Percentiles rank a stretch among this genome's conserved stretches.
Conservation (phyloP, 2,113 vertebrate genomes). For the Nicator chloris region DNA sequence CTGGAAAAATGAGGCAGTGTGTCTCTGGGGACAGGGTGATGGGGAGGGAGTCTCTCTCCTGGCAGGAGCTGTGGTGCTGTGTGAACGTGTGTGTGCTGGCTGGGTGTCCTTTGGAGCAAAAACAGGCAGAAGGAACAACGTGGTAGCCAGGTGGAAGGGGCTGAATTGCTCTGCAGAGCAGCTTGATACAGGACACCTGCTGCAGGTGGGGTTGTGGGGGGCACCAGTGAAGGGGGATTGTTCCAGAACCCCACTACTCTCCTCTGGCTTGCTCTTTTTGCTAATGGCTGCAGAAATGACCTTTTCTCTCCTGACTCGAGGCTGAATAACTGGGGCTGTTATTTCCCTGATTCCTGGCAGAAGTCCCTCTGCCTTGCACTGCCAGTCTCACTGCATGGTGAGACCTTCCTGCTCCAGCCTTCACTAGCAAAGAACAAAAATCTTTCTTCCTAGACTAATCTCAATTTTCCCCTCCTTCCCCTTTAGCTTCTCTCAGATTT, state of each 20-base stretch:
- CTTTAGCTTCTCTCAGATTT: neutral
- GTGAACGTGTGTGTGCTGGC: neutral
- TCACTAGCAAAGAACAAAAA: neutral
- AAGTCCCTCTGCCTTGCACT: neutral
- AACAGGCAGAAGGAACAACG: neutral
- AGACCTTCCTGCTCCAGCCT: neutral
- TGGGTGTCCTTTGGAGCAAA: neutral
- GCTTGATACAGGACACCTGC: neutral
- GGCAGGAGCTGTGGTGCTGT: neutral
- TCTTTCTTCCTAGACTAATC: neutral
- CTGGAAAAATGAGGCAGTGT: accelerated
- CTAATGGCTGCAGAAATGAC: neutral
- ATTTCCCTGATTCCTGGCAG: neutral
- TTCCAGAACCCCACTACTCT: neutral
- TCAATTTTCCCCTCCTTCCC: neutral
- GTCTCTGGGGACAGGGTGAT: neutral
- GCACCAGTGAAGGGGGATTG: neutral
- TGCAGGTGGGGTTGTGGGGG: neutral
- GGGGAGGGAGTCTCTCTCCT: neutral
- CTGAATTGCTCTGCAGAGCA: neutral
- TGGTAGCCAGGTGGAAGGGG: neutral
- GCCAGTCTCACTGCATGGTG: neutral
- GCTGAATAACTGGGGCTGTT: neutral
- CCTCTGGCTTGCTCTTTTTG: neutral
- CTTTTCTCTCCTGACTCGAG: neutral